Evolutionary conservation across 2,797 vertebrate species (phyloP).

Genomic region (Ceryle rudis): DNA sequence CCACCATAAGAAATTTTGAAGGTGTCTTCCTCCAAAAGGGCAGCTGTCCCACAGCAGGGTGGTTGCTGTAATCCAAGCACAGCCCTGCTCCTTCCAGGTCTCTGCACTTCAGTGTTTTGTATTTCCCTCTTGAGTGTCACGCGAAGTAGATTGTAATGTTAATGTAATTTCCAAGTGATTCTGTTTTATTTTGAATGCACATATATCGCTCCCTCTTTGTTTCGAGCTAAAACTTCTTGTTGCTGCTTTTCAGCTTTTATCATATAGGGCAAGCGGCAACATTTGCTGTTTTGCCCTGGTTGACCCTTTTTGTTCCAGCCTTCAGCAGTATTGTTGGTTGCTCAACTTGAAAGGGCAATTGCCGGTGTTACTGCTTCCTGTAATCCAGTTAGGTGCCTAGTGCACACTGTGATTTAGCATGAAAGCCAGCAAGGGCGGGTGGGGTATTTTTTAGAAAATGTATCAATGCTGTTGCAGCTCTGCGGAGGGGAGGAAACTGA

Average conservation of each 20-base stretch:
- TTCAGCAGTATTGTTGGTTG: conserved; percentile 19
- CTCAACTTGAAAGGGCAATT: conserved; percentile 40
- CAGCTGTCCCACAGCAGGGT: background rate
- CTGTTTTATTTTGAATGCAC: background rate
- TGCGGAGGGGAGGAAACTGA: background rate
- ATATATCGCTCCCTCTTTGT: background rate
- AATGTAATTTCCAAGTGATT: background rate
- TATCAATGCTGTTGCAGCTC: background rate
- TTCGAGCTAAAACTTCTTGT: background rate
- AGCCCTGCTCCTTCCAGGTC: background rate
- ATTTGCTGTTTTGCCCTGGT: conserved; percentile 21
- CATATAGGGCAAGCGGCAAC: background rate
- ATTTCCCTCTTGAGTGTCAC: background rate
- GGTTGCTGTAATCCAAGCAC: background rate
- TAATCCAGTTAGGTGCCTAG: conserved; percentile 48
- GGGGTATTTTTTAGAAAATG: conserved; percentile 24
- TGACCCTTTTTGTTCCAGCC: conserved; percentile 34
- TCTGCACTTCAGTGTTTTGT: background rate
- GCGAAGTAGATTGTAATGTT: background rate
- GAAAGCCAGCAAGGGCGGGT: background rate
- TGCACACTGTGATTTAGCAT: conserved; percentile 29
- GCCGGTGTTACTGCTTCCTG: conserved; percentile 29
- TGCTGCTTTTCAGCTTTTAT: conserved; percentile 20
- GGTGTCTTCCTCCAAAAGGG: background rate
- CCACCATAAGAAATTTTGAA: background rate